Evolutionary conservation across 2,888 invertebrate genomes (phyloP).

Genomic region (Andrena bucephala): DNA sequence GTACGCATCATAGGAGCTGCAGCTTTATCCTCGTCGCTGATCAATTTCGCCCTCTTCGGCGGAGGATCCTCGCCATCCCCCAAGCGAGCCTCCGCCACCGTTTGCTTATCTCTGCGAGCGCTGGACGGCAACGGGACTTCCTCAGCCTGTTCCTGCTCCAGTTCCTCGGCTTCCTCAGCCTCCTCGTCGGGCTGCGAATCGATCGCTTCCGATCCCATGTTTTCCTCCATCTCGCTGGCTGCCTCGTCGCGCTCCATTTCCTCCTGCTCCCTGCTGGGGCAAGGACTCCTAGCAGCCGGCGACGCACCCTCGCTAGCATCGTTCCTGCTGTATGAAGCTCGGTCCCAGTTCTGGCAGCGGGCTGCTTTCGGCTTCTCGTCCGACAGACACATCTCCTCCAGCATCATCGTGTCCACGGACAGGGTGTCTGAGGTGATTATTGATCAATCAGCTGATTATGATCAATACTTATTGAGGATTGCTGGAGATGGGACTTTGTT

Average conservation of each 20-base stretch:
- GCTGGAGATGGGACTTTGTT: too few species aligned
- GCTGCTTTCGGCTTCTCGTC: not conserved
- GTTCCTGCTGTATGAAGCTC: not conserved
- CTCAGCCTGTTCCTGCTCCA: not conserved
- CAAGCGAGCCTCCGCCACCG: not conserved
- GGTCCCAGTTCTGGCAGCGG: not conserved
- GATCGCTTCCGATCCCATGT: conserved; percentile 13
- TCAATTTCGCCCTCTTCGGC: conserved; percentile 41
- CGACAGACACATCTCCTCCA: conserved; percentile 32
- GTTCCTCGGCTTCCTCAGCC: conserved; percentile 8
- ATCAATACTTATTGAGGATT: too few species aligned
- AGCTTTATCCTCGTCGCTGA: not conserved
- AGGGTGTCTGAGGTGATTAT: conserved; percentile 31
- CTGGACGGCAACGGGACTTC: not conserved
- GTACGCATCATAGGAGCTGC: not conserved
- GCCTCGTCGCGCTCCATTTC: conserved; percentile 31
- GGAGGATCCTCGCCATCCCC: conserved; percentile 1
- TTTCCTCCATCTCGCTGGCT: conserved; percentile 18
- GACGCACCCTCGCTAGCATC: not conserved
- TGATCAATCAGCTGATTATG: not conserved
- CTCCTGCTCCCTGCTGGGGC: conserved; percentile 1
- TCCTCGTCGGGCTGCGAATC: conserved; percentile 12
- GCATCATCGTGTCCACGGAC: conserved; percentile 41
- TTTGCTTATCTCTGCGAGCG: conserved; percentile 35
- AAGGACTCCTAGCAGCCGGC: conserved; percentile 11